Percentiles rank a stretch among this genome's conserved stretches.
Evolutionary conservation across 2,888 invertebrate species (phyloP).

Genomic region (Pecten maximus): DNA sequence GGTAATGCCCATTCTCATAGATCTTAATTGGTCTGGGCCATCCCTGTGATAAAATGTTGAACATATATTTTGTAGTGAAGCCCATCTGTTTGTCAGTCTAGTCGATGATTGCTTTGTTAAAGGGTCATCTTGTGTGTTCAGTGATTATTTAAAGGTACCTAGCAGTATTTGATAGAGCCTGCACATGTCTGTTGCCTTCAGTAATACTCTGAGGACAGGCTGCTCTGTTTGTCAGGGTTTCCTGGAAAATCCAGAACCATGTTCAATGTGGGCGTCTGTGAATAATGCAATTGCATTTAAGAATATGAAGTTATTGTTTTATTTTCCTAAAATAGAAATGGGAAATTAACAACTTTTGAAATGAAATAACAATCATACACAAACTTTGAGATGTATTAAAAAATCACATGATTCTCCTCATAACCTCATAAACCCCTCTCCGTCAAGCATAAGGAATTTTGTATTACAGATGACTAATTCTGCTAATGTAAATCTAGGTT

Average conservation of each 20-base stretch:
- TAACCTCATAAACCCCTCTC: too few species aligned
- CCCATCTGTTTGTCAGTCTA: background rate
- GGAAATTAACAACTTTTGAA: too few species aligned
- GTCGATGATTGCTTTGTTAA: background rate
- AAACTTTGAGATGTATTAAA: too few species aligned
- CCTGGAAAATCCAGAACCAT: background rate
- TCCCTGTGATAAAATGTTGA: background rate
- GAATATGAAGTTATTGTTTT: too few species aligned
- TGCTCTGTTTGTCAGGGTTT: background rate
- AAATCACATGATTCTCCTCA: too few species aligned
- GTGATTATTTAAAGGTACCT: background rate
- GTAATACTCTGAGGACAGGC: background rate
- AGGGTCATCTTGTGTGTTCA: background rate
- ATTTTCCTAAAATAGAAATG: too few species aligned
- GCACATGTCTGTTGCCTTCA: background rate
- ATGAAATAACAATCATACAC: too few species aligned
- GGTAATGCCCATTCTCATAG: background rate
- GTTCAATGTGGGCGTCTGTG: background rate
- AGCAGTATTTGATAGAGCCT: background rate
- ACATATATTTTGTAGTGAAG: background rate
- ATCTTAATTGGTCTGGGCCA: conserved; percentile 20
- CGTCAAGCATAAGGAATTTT: too few species aligned
- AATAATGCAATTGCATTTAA: background rate
- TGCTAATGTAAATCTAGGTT: too few species aligned
- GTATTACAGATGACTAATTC: too few species aligned